Evolutionary conservation across 2,113 vertebrate species (phyloP).

Genomic region (Symphodus melops): DNA sequence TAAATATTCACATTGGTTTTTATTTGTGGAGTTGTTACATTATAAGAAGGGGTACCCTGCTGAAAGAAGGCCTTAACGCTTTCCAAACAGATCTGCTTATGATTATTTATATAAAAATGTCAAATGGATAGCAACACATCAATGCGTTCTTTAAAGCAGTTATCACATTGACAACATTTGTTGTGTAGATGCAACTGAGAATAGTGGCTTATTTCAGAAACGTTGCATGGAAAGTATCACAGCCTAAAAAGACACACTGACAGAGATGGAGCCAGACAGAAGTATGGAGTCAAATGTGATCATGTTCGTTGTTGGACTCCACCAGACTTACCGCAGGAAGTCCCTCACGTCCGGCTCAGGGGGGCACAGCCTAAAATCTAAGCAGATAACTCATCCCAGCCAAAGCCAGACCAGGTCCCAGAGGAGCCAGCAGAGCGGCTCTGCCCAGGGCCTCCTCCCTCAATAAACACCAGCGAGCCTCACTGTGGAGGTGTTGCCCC

Average conservation of each 20-base stretch:
- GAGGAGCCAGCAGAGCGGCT: slow-evolving; percentile 32
- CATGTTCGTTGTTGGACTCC: slow-evolving; percentile 17
- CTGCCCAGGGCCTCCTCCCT: slow-evolving; percentile 53
- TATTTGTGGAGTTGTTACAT: slow-evolving; percentile 1
- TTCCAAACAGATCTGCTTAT: background rate
- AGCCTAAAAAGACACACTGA: background rate
- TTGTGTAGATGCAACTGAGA: background rate
- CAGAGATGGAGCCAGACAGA: background rate
- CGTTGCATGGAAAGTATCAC: background rate
- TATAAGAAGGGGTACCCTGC: background rate
- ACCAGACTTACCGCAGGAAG: slow-evolving; percentile 71
- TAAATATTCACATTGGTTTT: background rate
- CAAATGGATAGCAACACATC: slow-evolving; percentile 15
- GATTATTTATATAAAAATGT: background rate
- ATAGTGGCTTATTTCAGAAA: background rate
- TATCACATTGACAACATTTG: background rate
- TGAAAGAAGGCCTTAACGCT: background rate
- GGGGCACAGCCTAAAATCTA: slow-evolving; percentile 67
- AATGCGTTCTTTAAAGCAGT: background rate
- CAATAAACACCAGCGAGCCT: slow-evolving; percentile 46
- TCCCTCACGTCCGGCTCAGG: slow-evolving; percentile 74
- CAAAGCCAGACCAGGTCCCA: slow-evolving; percentile 21
- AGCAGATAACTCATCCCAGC: slow-evolving; percentile 60
- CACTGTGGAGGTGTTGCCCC: background rate
- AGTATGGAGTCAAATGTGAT: slow-evolving; percentile 14